Percentiles rank a stretch among this genome's conserved stretches.
These are phyloP conservation scores for Muricea muricata DNA, from an alignment of 92 coral and sea anemone genomes.

Conservation along the genomic window DNA sequence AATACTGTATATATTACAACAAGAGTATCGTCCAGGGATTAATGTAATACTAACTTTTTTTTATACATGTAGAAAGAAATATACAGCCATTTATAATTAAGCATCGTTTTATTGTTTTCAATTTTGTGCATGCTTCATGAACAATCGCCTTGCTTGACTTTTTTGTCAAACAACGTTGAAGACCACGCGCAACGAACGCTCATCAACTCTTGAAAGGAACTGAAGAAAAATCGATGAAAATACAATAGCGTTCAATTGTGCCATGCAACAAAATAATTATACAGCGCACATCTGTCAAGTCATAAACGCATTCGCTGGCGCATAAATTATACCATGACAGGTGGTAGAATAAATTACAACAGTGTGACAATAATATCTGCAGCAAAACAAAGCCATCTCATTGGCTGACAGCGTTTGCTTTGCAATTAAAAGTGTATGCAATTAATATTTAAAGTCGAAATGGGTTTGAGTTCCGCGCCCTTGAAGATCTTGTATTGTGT, in stretches of 20 bases:
- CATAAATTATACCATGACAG: not conserved
- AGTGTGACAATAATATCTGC: not conserved
- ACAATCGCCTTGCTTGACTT: too few species aligned
- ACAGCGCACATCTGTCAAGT: not conserved
- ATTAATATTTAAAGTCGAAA: constrained; percentile 22
- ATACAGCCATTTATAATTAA: too few species aligned
- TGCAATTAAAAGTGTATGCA: constrained; percentile 26
- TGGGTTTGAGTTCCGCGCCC: not conserved
- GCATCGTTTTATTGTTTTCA: too few species aligned
- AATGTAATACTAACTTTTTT: too few species aligned
- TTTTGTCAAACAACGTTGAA: too few species aligned
- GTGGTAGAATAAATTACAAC: constrained; percentile 31
- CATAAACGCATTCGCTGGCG: not conserved
- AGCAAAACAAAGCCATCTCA: not conserved
- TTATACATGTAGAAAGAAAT: too few species aligned
- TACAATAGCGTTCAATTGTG: not conserved
- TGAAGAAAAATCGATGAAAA: not conserved
- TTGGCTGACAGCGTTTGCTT: constrained; percentile 8
- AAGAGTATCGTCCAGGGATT: too few species aligned
- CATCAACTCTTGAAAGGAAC: not conserved
- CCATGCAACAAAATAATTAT: not conserved
- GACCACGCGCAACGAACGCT: too few species aligned
- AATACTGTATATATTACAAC: too few species aligned
- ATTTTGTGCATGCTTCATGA: too few species aligned
- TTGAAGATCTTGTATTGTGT: not conserved